Evolutionary conservation across 2,888 invertebrate species (phyloP).

Genomic region (Incurvaria masculella): DNA sequence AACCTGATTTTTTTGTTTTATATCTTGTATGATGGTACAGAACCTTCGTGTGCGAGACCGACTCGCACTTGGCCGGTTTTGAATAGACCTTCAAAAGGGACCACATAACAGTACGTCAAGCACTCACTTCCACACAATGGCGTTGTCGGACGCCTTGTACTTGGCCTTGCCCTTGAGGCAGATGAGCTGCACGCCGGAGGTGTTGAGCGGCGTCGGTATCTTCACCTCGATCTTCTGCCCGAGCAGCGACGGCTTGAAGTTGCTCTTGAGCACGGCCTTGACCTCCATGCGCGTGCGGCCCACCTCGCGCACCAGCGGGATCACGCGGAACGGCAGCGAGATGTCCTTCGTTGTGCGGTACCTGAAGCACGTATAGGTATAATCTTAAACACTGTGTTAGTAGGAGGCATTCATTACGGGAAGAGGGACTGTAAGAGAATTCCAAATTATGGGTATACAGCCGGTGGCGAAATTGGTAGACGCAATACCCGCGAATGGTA

Average conservation of each 20-base stretch:
- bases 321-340: slow-evolving; percentile 98
- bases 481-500: too few relatives aligned
- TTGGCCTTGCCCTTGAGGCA: slow-evolving; percentile 99
- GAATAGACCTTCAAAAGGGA: too few relatives aligned
- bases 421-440: too few relatives aligned
- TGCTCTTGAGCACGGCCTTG: slow-evolving; percentile 98
- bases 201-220: slow-evolving; percentile 98
- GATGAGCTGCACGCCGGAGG: slow-evolving; percentile 97
- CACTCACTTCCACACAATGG: slow-evolving; percentile 94
- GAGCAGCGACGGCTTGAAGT: slow-evolving; percentile 96
- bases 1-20: too few relatives aligned
- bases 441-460: too few relatives aligned
- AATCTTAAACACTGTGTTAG: too few relatives aligned
- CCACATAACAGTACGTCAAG: too few relatives aligned
- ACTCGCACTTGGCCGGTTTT: too few relatives aligned
- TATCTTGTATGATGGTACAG: too few relatives aligned
- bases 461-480: too few relatives aligned
- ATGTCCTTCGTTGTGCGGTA: slow-evolving; percentile 99
- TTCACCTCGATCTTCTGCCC: slow-evolving; percentile 99
- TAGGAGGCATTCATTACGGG: too few relatives aligned
- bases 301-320: slow-evolving; percentile 96
- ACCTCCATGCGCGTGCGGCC: slow-evolving; percentile 99
- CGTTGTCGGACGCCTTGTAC: slow-evolving; percentile 99
- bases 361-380: slow-evolving; percentile 46
- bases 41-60: too few relatives aligned